Conservation (phyloP, 1,140 invertebrate species). For the Trichogramma pretiosum region DNA sequence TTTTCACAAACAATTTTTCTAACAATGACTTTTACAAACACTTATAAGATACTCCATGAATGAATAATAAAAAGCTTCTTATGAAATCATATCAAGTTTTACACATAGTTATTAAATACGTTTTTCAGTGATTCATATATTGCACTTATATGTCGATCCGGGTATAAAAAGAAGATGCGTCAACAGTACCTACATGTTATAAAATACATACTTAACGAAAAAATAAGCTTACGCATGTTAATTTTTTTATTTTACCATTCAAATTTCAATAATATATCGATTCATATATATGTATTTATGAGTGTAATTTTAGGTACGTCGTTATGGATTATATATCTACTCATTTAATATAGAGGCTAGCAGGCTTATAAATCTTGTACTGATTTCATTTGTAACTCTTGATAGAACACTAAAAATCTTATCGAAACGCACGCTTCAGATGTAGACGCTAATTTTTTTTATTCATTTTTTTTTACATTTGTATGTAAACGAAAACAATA, state of each 20-base stretch:
- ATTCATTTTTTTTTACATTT: too few species aligned
- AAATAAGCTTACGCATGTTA: constrained; percentile 10
- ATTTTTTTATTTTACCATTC: constrained; percentile 14
- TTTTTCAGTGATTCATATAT: constrained; percentile 3
- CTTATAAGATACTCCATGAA: constrained; percentile 1
- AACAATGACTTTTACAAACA: not conserved
- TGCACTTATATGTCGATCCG: constrained; percentile 11
- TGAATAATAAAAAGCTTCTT: too few species aligned
- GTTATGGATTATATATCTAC: constrained; percentile 16
- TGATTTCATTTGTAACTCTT: constrained; percentile 19
- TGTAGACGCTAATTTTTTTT: too few species aligned
- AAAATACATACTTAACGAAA: constrained; percentile 3
- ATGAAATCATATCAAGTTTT: constrained; percentile 13
- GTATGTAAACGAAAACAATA: too few species aligned
- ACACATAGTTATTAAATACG: constrained; percentile 9
- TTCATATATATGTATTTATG: constrained; percentile 23
- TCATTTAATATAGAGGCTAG: constrained; percentile 24
- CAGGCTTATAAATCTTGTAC: constrained; percentile 27
- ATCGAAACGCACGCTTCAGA: constrained; percentile 11
- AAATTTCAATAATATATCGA: constrained; percentile 23
- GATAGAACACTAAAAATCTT: constrained; percentile 1
- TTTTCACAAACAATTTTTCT: constrained; percentile 2
- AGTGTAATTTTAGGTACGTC: constrained; percentile 16
- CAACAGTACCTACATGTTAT: constrained; percentile 3
- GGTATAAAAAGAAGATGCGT: not conserved